Base-by-base conservation (phyloP, 2,797 vertebrate species). In the Pseudotriccus pelzelni region DNA sequence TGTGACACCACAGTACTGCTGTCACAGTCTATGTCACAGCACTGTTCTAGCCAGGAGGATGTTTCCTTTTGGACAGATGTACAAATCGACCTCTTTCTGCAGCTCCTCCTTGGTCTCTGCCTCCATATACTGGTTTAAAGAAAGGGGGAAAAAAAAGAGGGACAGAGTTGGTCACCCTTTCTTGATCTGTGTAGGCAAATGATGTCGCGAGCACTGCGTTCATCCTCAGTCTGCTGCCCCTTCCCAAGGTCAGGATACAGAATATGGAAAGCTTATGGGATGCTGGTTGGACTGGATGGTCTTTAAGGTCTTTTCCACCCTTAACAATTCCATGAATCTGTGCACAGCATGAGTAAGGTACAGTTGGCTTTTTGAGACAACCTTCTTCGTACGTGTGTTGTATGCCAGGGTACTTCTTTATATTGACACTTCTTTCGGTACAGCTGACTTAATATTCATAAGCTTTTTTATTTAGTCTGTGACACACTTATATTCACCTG, bases 241-340 rank as follows among this genome's bases (percentile, higher is more conserved):
- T 67, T 43, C 50, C 56, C 62, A 19, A 1, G 0, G 34, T 6
- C 41, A 4, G 7, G 27, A 6, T 0, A 12, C 18, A 16, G 46
- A 27, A 12, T 6, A 19, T 6, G 24, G 53, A 20, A 63, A 49
- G 56, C 62, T 66, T 55, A 22, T 8, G 30, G 37, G 37, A 3
- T 70, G 37, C 41, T 77, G 66, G 7, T 32, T 58, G 30, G 50
- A 64, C n/a, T 34, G 25, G 2, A 23, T 23, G n/a, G n/a, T 22
- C 37, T 50, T 44, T 6, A 30, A 50, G 43, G 12, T 46, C 44
- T 11, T 64, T 52, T 59, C 58, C 73, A 84, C 9, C 72, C 37
- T 46, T 58, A 44, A 32, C 28, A 21, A 14, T 44, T 70, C 60
- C 39, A 44, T n/a, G 30, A 44, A 24, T 64, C 37, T 64, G 12